phyloP scores from a whole-genome alignment of 1,140 invertebrate species.

The Pachyrhynchus sulphureomaculatus region DNA sequence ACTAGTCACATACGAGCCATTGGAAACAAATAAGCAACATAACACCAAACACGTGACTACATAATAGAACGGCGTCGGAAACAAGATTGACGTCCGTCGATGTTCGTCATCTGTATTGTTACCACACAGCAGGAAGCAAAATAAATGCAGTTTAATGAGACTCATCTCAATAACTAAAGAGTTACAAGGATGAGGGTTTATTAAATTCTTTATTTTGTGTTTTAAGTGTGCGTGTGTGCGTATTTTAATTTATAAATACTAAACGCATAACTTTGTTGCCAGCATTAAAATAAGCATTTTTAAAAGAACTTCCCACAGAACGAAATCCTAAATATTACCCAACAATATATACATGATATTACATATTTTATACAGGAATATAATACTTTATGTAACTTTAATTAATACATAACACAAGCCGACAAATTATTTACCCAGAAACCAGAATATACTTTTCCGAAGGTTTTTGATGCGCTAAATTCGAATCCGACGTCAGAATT shows the following conservation, averaged over 20 bases:
- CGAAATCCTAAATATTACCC: background rate
- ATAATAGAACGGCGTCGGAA: constrained; percentile 16
- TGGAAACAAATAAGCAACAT: constrained; percentile 32
- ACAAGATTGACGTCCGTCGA: constrained; percentile 20
- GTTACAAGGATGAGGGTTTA: constrained; percentile 4
- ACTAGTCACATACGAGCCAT: constrained; percentile 24
- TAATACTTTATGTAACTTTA: too few species aligned
- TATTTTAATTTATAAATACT: constrained; percentile 10
- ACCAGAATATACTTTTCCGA: too few species aligned
- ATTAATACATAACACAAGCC: too few species aligned
- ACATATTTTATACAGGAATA: too few species aligned
- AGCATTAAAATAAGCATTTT: background rate
- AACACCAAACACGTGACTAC: constrained; percentile 24
- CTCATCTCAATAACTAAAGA: constrained; percentile 11
- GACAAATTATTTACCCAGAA: too few species aligned
- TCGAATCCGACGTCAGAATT: too few species aligned
- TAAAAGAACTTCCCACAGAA: background rate
- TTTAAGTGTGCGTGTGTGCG: constrained; percentile 5
- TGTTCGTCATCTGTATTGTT: constrained; percentile 10
- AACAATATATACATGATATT: too few species aligned
- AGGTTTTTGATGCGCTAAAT: too few species aligned
- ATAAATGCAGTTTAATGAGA: constrained; percentile 17
- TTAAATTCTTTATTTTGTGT: constrained; percentile 18
- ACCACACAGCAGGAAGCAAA: constrained; percentile 6
- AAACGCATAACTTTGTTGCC: background rate